phyloP scores from a whole-genome alignment of 2,797 vertebrate genomes.

The Sebastes diaconus region DNA sequence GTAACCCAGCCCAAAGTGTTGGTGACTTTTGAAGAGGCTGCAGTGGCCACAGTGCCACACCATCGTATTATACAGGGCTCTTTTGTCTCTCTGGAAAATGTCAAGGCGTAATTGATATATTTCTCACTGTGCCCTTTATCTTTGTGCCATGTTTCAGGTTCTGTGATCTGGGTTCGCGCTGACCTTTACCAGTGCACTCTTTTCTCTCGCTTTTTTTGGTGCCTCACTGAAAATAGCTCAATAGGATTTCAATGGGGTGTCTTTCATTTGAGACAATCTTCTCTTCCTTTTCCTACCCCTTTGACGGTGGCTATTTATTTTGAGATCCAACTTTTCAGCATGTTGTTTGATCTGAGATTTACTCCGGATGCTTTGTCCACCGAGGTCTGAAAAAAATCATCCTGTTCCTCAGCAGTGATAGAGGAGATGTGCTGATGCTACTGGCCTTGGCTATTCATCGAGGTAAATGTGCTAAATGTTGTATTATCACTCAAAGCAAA shows the following conservation, averaged over 20 bases:
- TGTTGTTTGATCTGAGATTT: constrained; percentile 76
- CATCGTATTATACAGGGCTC: constrained; percentile 58
- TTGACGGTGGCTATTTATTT: constrained; percentile 74
- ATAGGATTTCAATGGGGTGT: constrained; percentile 77
- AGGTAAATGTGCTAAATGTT: background rate
- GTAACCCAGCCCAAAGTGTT: constrained; percentile 6
- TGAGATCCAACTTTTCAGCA: constrained; percentile 71
- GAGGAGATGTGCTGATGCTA: constrained; percentile 16
- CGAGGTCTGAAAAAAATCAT: constrained; percentile 33
- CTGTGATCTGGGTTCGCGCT: constrained; percentile 79
- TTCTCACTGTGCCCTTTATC: constrained; percentile 79
- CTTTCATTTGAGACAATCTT: constrained; percentile 81
- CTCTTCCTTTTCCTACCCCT: constrained; percentile 66
- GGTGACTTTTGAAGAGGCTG: constrained; percentile 39
- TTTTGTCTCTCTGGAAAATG: constrained; percentile 84
- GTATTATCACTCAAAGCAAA: background rate
- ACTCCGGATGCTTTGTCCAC: constrained; percentile 63
- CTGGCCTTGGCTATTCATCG: constrained; percentile 2
- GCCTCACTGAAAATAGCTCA: constrained; percentile 76
- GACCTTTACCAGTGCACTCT: constrained; percentile 80
- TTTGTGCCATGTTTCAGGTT: constrained; percentile 74
- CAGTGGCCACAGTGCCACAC: constrained; percentile 32
- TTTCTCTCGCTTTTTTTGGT: constrained; percentile 54
- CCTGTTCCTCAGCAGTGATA: constrained; percentile 20
- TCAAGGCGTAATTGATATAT: constrained; percentile 84